These are phyloP conservation scores for Tiliacea citrago DNA, from an alignment of 2,888 invertebrate species.

Conservation along the genomic window DNA sequence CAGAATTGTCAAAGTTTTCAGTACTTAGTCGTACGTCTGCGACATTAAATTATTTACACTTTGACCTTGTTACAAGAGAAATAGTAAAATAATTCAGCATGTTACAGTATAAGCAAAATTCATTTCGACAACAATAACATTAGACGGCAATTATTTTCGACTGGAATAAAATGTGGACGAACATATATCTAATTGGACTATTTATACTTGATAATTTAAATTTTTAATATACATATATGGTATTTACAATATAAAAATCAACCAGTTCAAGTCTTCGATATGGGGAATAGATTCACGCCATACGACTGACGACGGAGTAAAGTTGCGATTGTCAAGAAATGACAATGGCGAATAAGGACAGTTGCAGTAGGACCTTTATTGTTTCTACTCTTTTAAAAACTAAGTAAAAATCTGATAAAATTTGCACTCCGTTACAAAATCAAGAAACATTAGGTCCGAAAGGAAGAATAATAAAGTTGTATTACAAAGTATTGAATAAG, in stretches of 20 bases:
- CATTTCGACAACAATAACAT: constrained; percentile 85
- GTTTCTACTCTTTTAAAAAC: constrained; percentile 41
- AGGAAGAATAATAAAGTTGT: constrained; percentile 70
- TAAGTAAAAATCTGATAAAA: constrained; percentile 51
- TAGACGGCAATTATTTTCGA: constrained; percentile 87
- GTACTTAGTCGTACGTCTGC: constrained; percentile 42
- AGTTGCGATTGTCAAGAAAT: constrained; percentile 59
- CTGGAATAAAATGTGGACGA: constrained; percentile 89
- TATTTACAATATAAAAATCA: constrained; percentile 84
- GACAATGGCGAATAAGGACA: constrained; percentile 57
- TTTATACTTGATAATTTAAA: constrained; percentile 82
- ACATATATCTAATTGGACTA: constrained; percentile 88
- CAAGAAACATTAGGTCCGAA: constrained; percentile 72
- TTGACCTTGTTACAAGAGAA: constrained; percentile 73
- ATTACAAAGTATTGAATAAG: constrained; percentile 75
- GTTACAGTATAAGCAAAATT: constrained; percentile 77
- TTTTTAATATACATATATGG: constrained; percentile 81
- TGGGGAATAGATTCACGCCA: constrained; percentile 61
- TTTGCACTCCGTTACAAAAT: constrained; percentile 59
- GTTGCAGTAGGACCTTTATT: constrained; percentile 32
- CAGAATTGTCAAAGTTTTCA: constrained; percentile 68
- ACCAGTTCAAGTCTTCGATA: constrained; percentile 73
- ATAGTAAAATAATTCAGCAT: constrained; percentile 77
- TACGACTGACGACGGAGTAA: constrained; percentile 61
- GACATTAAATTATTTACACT: constrained; percentile 58